Conservation (phyloP, 1,140 invertebrate species). For the Pissodes strobi region DNA sequence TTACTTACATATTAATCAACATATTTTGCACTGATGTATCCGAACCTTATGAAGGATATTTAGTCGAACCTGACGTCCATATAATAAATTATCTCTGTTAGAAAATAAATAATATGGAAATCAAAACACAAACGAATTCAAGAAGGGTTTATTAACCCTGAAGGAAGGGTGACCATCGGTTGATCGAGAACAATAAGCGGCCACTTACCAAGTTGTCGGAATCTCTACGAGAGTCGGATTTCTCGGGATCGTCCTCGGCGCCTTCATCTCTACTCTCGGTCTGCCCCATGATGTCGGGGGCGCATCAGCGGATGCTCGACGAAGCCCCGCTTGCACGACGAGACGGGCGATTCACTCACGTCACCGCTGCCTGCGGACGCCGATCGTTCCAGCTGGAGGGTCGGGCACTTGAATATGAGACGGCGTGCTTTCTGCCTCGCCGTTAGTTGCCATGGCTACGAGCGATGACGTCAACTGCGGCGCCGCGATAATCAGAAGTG, state of each 20-base stretch:
- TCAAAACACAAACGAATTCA: no score
- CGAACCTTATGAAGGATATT: no score
- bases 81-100: no score
- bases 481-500: conserved; percentile 12
- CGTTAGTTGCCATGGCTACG: conserved; percentile 10
- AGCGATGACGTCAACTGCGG: conserved; percentile 25
- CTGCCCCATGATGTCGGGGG: conserved; percentile 51
- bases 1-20: no score
- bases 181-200: no score
- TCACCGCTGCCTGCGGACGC: neutral
- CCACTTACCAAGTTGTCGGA: conserved; percentile 46
- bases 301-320: conserved; percentile 40
- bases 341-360: conserved; percentile 2
- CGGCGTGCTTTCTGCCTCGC: conserved; percentile 8
- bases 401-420: conserved; percentile 2
- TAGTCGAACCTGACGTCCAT: no score
- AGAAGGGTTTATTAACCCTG: no score
- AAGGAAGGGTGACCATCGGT: no score
- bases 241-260: conserved; percentile 52
- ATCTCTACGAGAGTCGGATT: conserved; percentile 46
- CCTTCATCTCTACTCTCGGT: conserved; percentile 51
- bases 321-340: conserved; percentile 1
- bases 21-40: no score
- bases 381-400: conserved; percentile 16
- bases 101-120: no score